Conservation (phyloP, 1,140 invertebrate species). For the Agrilus planipennis region DNA sequence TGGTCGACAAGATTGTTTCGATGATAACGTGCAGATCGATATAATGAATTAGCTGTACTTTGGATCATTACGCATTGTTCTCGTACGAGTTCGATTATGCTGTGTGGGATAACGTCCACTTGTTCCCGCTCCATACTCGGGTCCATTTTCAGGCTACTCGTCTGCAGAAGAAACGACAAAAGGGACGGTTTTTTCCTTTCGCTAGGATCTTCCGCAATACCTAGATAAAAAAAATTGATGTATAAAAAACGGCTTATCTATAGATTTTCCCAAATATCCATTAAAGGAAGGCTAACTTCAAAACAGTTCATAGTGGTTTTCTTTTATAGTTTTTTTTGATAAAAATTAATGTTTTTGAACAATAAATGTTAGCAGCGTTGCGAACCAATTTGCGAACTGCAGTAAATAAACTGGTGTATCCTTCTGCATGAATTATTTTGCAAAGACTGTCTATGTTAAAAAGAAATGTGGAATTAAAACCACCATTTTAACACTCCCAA, state of each 20-base stretch:
- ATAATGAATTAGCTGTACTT: conserved; percentile 56
- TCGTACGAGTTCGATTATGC: conserved; percentile 63
- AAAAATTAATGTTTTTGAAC: no score
- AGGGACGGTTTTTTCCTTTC: conserved; percentile 58
- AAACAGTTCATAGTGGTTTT: no score
- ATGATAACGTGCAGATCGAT: conserved; percentile 48
- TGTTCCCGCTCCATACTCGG: conserved; percentile 29
- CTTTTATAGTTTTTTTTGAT: no score
- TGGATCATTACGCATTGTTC: conserved; percentile 71
- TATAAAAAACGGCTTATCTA: background rate
- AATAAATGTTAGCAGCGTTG: no score
- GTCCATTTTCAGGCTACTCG: conserved; percentile 23
- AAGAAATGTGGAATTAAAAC: no score
- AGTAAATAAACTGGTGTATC: no score
- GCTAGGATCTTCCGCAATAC: conserved; percentile 67
- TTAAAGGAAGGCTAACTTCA: no score
- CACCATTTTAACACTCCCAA: no score
- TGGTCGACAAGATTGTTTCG: conserved; percentile 23
- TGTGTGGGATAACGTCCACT: conserved; percentile 46
- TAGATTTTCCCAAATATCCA: no score
- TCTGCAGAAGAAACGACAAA: conserved; percentile 26
- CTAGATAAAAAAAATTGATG: conserved; percentile 12
- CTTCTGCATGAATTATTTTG: no score
- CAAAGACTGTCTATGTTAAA: no score
- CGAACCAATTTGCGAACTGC: no score